Evolutionary conservation across 2,888 invertebrate genomes (phyloP), one percentile per base, ranked within the genome.

Genomic region (Panzeria rudis): DNA sequence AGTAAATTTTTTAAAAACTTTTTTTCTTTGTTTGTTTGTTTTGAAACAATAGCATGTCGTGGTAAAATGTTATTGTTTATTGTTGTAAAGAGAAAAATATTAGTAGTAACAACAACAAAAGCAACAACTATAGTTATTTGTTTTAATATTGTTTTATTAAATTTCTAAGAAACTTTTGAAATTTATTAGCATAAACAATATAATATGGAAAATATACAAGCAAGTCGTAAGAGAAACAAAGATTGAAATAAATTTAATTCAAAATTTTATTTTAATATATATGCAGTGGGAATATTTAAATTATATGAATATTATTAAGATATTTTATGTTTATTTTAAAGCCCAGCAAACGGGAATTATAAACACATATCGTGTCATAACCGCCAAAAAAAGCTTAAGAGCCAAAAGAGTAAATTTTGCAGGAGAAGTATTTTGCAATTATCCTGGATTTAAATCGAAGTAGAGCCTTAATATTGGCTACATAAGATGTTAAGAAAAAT

Each of bases 1-100:
- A 47, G 61, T 41, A 41, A 17, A 29, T 76, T 76, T 76, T 20
- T 11, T 20, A 77, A 66, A 56, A 68, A 41, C 5, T 59, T 17
- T 17, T 56, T 64, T 73, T 69, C 44, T 62, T 59, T 44, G 29
- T 15, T 52, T 68, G n/a, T 69, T 54, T 35, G 44, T 32, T 29
- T n/a, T 71, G 23, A 64, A 85, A 85, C 85, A 85, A 85, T 82
- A 38, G 78, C 85, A 81, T 85, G 85, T 82, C 81, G 78, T 85
- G 61, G 78, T 82, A 76, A 81, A 81, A 85, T 78, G 64, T 77
- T 75, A 79, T 78, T 85, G 81, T 82, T 81, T 82, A 38, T 68
- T 84, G 41, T 72, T 81, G 44, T 69, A 69, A 25, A 54, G 6
- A 47, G 2, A 25, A 62, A 32, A 38, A 52, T 23, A 61, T 32